A percentile compares a stretch with the other conserved stretches of the same genome.
Evolutionary conservation across 1,140 invertebrate species (phyloP).

Genomic region (Anastatus disparis): DNA sequence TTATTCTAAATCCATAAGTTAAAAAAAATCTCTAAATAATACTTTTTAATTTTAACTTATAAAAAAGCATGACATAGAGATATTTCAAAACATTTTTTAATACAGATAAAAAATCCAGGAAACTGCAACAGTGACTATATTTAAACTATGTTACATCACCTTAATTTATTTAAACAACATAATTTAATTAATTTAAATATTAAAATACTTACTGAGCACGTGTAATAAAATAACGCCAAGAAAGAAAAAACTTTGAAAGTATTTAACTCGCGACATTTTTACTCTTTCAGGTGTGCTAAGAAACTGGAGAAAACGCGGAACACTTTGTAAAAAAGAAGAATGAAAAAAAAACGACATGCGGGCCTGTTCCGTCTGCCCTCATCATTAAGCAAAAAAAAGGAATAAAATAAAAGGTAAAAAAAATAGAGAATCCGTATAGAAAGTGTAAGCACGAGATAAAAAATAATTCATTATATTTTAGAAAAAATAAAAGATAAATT

Average conservation of each 20-base stretch:
- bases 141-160: neutral
- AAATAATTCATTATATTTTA: slow-evolving; percentile 20
- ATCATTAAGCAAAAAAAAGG: slow-evolving; percentile 25
- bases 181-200: neutral
- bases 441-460: slow-evolving; percentile 29
- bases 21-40: too few relatives aligned
- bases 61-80: too few relatives aligned
- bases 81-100: too few relatives aligned
- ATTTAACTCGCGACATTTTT: slow-evolving; percentile 22
- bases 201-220: slow-evolving; percentile 20
- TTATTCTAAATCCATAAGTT: too few relatives aligned
- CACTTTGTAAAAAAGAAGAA: slow-evolving; percentile 13
- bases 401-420: too few relatives aligned
- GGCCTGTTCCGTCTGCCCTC: slow-evolving; percentile 26
- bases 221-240: neutral
- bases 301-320: slow-evolving; percentile 37
- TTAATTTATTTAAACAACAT: slow-evolving; percentile 3
- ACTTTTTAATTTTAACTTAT: too few relatives aligned
- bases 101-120: too few relatives aligned
- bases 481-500: slow-evolving; percentile 12
- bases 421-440: too few relatives aligned
- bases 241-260: neutral
- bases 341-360: slow-evolving; percentile 36
- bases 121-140: too few relatives aligned
- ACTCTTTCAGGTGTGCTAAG: slow-evolving; percentile 14